Base-by-base conservation (phyloP, 53 echinoderm and acorn worm genomes). In the Luidia sarsii region DNA sequence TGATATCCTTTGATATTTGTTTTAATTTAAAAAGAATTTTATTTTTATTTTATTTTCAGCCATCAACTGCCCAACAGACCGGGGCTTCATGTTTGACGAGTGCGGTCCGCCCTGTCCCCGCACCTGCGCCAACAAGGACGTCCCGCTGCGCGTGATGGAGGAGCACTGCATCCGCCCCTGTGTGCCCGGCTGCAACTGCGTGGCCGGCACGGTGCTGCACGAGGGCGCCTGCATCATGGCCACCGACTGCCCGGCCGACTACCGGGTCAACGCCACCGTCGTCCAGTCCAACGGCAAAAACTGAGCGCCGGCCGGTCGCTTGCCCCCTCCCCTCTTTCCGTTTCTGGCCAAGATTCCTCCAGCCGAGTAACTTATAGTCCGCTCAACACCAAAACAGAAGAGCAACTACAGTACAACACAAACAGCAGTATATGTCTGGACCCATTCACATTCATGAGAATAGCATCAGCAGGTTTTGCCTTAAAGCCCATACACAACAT, bases 71-170 rank as follows among this genome's bases (percentile, higher is more conserved):
- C 99, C 99, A 14, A 65, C 43, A 34, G 89, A 91, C 30, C 85
- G 95, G 16, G 95, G 95, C 18, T 90, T 95, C 19, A 59, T 93
- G 74, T 95, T 92, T 82, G 99, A 97, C 10, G 93, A 94, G 60
- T 97, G 99, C 50, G 99, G 93, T 16, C 99, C 99, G 33, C 94
- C 99, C 4, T 99, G 99, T 50, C 91, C 91, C 3, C 75, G 94
- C 22, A 94, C 94, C 57, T 99, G 99, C 52, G 87, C 89, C 65
- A 99, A 99, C 68, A 92, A 90, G 35, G 89, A 99, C 61, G 77
- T 88, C 24, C 91, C 90, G 3, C 18, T 84, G 4, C 55, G 72
- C 0, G 39, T 91, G 31, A 41, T 88, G n/a, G 82, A 82, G 7
- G 91, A 94, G 37, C 94, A 91, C 24, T 99, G 99, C 38, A 22